Evolutionary conservation across 2,797 vertebrate genomes (phyloP).

Genomic region (Sorex maritimensis): DNA sequence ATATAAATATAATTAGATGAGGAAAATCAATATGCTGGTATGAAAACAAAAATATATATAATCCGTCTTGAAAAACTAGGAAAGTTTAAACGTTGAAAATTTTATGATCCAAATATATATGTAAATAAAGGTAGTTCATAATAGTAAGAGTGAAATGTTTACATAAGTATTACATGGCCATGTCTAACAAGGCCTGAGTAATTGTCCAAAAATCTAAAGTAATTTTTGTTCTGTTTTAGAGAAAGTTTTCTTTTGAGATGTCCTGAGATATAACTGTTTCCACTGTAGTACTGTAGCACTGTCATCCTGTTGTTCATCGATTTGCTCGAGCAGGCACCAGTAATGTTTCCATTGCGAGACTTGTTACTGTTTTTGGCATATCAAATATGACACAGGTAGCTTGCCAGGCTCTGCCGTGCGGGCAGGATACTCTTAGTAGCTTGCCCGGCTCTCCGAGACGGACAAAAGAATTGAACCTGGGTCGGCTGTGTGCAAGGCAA

Average conservation of each 20-base stretch:
- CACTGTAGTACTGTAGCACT: too few species aligned
- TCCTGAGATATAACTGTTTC: background rate
- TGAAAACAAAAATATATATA: background rate
- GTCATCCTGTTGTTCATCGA: too few species aligned
- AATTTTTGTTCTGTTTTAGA: constrained; percentile 48
- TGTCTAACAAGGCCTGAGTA: background rate
- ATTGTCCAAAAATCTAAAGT: background rate
- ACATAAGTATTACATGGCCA: background rate
- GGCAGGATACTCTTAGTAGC: too few species aligned
- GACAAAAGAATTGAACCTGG: too few species aligned
- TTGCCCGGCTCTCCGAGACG: too few species aligned
- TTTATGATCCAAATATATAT: background rate
- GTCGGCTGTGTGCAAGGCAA: too few species aligned
- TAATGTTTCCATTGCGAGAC: too few species aligned
- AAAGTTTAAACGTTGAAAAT: background rate
- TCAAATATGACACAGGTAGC: too few species aligned
- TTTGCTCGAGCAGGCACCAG: too few species aligned
- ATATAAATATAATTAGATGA: background rate
- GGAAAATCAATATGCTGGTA: background rate
- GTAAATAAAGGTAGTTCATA: constrained; percentile 16
- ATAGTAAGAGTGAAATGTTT: constrained; percentile 17
- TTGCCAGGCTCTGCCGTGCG: too few species aligned
- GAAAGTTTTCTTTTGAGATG: constrained; percentile 45
- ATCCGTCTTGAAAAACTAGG: background rate
- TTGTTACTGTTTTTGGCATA: too few species aligned